Evolutionary conservation across 2,888 invertebrate species (phyloP).

Genomic region (Euclidia mi): DNA sequence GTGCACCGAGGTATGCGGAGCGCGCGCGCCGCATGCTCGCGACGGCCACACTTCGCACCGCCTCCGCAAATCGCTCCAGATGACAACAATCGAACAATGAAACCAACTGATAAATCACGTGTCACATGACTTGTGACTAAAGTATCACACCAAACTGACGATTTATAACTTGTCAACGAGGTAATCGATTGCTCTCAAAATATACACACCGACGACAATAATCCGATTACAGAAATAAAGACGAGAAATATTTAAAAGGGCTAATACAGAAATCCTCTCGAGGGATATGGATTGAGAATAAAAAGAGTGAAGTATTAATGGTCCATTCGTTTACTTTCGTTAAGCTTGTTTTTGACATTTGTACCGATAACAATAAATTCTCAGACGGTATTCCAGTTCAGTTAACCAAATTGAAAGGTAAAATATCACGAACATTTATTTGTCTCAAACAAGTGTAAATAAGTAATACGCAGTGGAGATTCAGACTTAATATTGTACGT

Average conservation of each 20-base stretch:
- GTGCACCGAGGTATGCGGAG: slow-evolving; percentile 63
- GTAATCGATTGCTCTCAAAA: slow-evolving; percentile 42
- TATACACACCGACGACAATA: slow-evolving; percentile 37
- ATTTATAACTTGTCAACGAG: slow-evolving; percentile 32
- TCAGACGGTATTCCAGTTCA: slow-evolving; percentile 10
- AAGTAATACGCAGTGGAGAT: slow-evolving; percentile 6
- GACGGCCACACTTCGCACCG: neutral
- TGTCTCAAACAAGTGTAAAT: neutral
- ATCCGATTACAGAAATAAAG: slow-evolving; percentile 46
- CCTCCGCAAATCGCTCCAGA: neutral
- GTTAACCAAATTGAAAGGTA: slow-evolving; percentile 14
- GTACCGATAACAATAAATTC: slow-evolving; percentile 42
- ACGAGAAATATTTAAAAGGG: slow-evolving; percentile 35
- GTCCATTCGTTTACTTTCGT: slow-evolving; percentile 45
- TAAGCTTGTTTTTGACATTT: slow-evolving; percentile 41
- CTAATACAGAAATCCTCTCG: slow-evolving; percentile 19
- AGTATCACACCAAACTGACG: slow-evolving; percentile 30
- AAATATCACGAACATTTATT: slow-evolving; percentile 2
- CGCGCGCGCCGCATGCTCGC: slow-evolving; percentile 42
- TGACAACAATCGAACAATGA: neutral
- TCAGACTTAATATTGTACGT: slow-evolving; percentile 8
- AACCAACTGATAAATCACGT: slow-evolving; percentile 19
- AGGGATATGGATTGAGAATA: slow-evolving; percentile 20
- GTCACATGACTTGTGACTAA: slow-evolving; percentile 21
- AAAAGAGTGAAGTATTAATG: slow-evolving; percentile 46